A percentile compares a stretch with the other conserved stretches of the same genome.
Evolutionary conservation across 2,888 invertebrate species (phyloP).

Genomic region (Gastracanthus pulcherrimus): DNA sequence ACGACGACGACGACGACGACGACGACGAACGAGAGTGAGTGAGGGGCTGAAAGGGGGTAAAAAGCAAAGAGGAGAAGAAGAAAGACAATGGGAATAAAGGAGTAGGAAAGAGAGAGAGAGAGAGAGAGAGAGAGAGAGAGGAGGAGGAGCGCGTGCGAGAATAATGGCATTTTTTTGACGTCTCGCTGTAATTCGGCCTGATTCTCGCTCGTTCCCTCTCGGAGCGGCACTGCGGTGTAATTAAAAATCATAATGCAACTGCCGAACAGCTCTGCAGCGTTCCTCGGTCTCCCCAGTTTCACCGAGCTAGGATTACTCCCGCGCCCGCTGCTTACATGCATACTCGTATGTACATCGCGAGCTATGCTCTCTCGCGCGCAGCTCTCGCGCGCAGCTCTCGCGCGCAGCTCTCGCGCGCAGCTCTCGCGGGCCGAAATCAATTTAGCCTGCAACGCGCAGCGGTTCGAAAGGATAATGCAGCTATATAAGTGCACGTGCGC

Average conservation of each 20-base stretch:
- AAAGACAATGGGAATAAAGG: conserved; percentile 33
- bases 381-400: no score
- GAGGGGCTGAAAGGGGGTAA: conserved; percentile 21
- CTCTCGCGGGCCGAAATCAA: background rate
- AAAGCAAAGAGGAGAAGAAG: conserved; percentile 27
- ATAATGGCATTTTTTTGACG: conserved; percentile 52
- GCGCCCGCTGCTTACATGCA: background rate
- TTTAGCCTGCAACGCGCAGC: background rate
- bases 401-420: no score
- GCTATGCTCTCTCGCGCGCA: background rate
- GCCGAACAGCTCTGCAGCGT: no score
- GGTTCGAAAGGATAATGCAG: background rate
- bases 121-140: conserved; percentile 11
- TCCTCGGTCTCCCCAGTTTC: no score
- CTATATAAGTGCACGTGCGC: background rate
- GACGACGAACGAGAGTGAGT: conserved; percentile 12
- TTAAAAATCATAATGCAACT: conserved; percentile 44
- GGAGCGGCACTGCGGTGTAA: background rate
- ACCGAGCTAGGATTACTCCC: no score
- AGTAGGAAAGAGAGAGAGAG: conserved; percentile 31
- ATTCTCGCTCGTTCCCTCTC: conserved; percentile 36
- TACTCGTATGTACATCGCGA: no score
- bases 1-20: background rate
- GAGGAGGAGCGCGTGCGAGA: conserved; percentile 21
- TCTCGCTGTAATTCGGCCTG: conserved; percentile 57